These are phyloP conservation scores for Volucella inflata DNA, from an alignment of 2,888 invertebrate genomes.

Conservation along the genomic window DNA sequence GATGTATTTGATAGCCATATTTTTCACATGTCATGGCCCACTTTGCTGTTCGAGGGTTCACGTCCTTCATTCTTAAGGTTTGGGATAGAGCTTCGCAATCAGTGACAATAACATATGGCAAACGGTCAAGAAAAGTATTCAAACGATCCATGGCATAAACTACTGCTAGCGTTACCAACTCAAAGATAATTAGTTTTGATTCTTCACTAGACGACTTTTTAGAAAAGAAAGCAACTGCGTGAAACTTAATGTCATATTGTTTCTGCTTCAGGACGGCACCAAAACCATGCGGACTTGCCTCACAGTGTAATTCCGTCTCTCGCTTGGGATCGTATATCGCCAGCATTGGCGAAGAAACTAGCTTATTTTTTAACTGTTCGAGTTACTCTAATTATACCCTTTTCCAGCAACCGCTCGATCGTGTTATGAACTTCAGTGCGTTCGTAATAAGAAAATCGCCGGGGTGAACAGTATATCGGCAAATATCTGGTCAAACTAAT, in stretches of 20 bases:
- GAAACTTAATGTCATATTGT: conserved; percentile 12
- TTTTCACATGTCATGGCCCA: conserved; percentile 27
- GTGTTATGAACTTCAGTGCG: not conserved
- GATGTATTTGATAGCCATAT: not conserved
- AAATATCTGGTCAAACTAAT: not conserved
- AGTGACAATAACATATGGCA: conserved; percentile 26
- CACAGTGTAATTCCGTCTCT: conserved; percentile 76
- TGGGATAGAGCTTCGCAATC: conserved; percentile 34
- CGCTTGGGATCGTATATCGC: conserved; percentile 76
- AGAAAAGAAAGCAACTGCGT: conserved; percentile 12
- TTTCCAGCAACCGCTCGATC: not conserved
- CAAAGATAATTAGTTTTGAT: not conserved
- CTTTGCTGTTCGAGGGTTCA: conserved; percentile 32
- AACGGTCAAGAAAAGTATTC: too few relatives aligned
- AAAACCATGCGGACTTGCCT: conserved; percentile 76
- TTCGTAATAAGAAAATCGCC: not conserved
- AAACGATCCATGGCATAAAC: too few relatives aligned
- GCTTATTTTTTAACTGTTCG: conserved; percentile 41
- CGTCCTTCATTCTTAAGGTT: conserved; percentile 31
- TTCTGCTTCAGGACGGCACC: conserved; percentile 27
- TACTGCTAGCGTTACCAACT: too few relatives aligned
- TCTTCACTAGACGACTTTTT: not conserved
- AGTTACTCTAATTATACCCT: not conserved
- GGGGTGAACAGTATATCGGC: not conserved
- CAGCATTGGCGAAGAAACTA: conserved; percentile 76